A percentile compares a stretch with the other conserved stretches of the same genome.
Conservation (phyloP, 2,113 vertebrate genomes). For the Urocitellus parryii region DNA sequence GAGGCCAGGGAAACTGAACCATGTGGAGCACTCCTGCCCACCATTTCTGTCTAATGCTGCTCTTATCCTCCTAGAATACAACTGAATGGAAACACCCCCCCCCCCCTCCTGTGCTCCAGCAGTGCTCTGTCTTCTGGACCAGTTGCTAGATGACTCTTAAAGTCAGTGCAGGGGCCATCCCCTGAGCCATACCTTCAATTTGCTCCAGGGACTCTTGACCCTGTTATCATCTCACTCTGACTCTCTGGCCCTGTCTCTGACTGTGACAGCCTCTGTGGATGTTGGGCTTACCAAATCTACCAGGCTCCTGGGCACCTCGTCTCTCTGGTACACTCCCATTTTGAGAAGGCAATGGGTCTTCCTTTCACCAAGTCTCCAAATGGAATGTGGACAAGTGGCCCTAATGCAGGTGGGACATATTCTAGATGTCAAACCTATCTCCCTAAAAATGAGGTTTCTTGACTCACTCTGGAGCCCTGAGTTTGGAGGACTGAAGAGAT, state of each 20-base stretch:
- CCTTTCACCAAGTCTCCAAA: neutral
- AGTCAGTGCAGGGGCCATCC: too few species aligned
- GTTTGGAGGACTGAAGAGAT: neutral
- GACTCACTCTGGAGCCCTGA: too few species aligned
- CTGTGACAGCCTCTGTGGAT: too few species aligned
- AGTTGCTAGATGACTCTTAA: too few species aligned
- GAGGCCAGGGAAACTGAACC: neutral
- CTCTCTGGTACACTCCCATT: neutral
- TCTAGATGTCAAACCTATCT: fast-evolving
- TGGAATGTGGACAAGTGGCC: neutral
- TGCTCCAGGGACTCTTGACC: neutral
- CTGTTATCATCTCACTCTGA: neutral
- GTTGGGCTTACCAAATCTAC: neutral
- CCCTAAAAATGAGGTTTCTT: neutral
- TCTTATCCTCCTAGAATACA: neutral
- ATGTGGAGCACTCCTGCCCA: fast-evolving
- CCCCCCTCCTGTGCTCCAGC: neutral
- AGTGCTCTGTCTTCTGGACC: neutral
- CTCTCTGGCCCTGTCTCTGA: neutral
- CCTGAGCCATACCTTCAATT: neutral
- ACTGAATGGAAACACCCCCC: neutral
- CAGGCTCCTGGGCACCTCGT: neutral
- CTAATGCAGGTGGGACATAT: neutral
- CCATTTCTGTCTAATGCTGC: fast-evolving
- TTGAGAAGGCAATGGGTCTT: neutral